These are phyloP conservation scores for Sphyrna mokarran DNA, from an alignment of 2,113 vertebrate genomes.

Conservation along the genomic window DNA sequence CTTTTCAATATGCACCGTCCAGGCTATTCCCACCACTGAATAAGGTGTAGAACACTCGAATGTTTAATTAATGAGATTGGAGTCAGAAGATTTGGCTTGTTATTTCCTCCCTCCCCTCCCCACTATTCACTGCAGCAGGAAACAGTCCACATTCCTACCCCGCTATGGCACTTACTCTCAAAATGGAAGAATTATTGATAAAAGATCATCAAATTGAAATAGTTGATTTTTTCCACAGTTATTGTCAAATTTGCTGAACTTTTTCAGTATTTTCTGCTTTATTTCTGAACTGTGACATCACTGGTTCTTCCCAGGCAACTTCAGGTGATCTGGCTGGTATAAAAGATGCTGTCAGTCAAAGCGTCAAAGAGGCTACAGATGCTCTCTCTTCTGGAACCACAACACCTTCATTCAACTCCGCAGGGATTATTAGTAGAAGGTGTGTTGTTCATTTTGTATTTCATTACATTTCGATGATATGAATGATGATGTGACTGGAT, in stretches of 20 bases:
- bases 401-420: conserved; percentile 2
- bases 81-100: too few species aligned
- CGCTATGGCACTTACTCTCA: too few species aligned
- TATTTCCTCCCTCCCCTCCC: too few species aligned
- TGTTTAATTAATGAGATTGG: too few species aligned
- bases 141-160: too few species aligned
- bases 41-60: too few species aligned
- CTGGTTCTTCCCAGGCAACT: neutral
- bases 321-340: neutral
- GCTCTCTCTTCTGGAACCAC: neutral
- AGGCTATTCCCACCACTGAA: too few species aligned
- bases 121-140: too few species aligned
- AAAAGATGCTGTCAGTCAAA: neutral
- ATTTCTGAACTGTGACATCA: neutral
- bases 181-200: too few species aligned
- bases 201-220: too few species aligned
- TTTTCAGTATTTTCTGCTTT: neutral
- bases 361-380: neutral
- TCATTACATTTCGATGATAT: neutral
- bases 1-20: too few species aligned
- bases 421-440: neutral
- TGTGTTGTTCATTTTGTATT: neutral
- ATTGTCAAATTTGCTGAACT: neutral
- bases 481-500: neutral
- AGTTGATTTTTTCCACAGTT: neutral